phyloP scores from a whole-genome alignment of 2,113 vertebrate species.

The Megaceryle torquata region DNA sequence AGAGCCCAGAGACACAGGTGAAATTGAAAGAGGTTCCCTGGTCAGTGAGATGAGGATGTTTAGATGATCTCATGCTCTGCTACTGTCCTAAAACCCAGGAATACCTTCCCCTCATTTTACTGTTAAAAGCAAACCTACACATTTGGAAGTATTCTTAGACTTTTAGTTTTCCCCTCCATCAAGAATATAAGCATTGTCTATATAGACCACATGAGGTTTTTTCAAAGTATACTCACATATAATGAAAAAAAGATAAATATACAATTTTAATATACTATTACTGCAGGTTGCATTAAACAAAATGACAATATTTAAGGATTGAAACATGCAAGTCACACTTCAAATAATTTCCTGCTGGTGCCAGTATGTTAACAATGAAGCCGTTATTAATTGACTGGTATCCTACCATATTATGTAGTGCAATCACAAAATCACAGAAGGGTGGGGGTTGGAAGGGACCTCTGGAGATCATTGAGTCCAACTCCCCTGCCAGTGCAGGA shows the following conservation, averaged over 20 bases:
- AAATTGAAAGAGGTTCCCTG: neutral
- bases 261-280: too few species aligned
- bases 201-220: fast-evolving
- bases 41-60: neutral
- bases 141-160: neutral
- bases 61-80: neutral
- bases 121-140: neutral
- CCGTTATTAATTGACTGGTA: conserved; percentile 8
- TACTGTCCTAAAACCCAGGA: neutral
- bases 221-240: neutral
- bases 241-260: too few species aligned
- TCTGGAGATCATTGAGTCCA: too few species aligned
- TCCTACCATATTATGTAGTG: neutral
- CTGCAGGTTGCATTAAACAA: neutral
- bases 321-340: neutral
- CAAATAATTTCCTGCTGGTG: conserved; percentile 19
- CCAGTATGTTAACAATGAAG: conserved; percentile 23
- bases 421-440: neutral
- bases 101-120: neutral
- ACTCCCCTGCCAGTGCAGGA: too few species aligned
- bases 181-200: neutral
- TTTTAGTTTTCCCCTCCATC: neutral
- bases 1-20: neutral
- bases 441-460: too few species aligned
- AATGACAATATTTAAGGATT: neutral